These are phyloP conservation scores for Hermetia illucens DNA, from an alignment of 1,140 invertebrate species.

Conservation along the genomic window DNA sequence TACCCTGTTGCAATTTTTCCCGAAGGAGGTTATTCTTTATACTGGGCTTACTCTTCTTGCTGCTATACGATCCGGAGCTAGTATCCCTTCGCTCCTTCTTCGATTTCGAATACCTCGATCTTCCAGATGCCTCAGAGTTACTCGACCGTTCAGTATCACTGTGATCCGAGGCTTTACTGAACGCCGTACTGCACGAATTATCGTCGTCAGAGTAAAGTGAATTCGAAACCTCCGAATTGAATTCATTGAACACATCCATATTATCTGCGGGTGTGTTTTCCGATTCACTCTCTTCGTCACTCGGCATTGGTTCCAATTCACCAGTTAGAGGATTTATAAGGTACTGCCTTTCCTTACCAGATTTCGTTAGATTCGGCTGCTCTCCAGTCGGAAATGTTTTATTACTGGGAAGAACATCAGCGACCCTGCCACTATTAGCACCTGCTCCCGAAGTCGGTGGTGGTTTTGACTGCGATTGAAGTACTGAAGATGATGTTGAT, in stretches of 20 bases:
- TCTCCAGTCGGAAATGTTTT: too few species aligned
- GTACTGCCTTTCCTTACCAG: constrained; percentile 51
- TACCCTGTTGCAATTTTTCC: constrained; percentile 23
- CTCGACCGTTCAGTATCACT: constrained; percentile 35
- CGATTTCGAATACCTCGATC: constrained; percentile 10
- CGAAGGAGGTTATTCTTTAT: constrained; percentile 18
- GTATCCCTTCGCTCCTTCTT: constrained; percentile 36
- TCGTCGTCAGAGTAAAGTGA: constrained; percentile 45
- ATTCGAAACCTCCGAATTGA: constrained; percentile 35
- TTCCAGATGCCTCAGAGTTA: constrained; percentile 23
- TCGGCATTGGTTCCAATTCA: constrained; percentile 65
- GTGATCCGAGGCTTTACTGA: constrained; percentile 33
- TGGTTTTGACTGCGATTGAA: constrained; percentile 9
- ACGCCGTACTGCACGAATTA: constrained; percentile 28
- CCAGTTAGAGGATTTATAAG: constrained; percentile 80
- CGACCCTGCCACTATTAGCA: constrained; percentile 12
- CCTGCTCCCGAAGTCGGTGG: not conserved
- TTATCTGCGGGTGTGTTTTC: constrained; percentile 23
- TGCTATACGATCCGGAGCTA: constrained; percentile 27
- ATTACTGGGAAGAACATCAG: constrained; percentile 9
- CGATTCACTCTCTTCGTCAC: constrained; percentile 40
- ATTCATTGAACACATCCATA: constrained; percentile 28
- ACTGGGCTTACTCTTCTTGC: constrained; percentile 22
- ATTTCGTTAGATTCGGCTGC: constrained; percentile 34
- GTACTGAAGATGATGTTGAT: constrained; percentile 11